Percentiles rank a stretch among this genome's conserved stretches.
Conservation (phyloP, 1,140 invertebrate species). For the Philopotamus ludificatus region DNA sequence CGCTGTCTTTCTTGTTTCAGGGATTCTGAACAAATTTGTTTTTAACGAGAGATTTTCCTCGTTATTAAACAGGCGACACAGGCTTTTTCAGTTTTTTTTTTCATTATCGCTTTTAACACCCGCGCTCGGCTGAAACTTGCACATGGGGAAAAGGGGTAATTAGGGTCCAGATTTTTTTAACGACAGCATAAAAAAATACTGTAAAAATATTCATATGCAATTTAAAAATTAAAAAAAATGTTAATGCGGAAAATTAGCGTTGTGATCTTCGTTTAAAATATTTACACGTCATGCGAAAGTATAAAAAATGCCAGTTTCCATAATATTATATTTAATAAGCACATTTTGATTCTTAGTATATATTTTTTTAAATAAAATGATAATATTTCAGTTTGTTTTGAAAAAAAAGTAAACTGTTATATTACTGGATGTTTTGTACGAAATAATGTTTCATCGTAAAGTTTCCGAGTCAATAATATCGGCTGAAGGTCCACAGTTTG, state of each 20-base stretch:
- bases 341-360: no score
- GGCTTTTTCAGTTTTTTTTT: slow-evolving; percentile 15
- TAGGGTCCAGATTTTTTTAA: no score
- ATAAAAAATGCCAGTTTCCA: no score
- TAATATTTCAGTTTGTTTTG: no score
- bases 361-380: no score
- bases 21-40: slow-evolving; percentile 39
- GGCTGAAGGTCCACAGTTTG: slow-evolving; percentile 13
- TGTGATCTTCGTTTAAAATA: no score
- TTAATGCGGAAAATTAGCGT: no score
- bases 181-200: no score
- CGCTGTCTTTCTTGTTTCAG: not conserved
- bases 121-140: not conserved
- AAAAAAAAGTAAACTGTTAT: slow-evolving; percentile 13
- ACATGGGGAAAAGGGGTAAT: not conserved
- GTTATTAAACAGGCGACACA: slow-evolving; percentile 40
- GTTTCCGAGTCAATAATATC: slow-evolving; percentile 31
- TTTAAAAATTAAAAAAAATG: no score
- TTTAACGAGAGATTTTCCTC: slow-evolving; percentile 42
- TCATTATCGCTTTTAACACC: slow-evolving; percentile 22
- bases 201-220: no score
- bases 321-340: no score
- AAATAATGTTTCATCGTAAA: slow-evolving; percentile 32
- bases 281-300: no score
- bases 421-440: slow-evolving; percentile 26